Evolutionary conservation across 2,888 invertebrate species (phyloP), one percentile per base, ranked within the genome.

Genomic region (Diogma glabrata): DNA sequence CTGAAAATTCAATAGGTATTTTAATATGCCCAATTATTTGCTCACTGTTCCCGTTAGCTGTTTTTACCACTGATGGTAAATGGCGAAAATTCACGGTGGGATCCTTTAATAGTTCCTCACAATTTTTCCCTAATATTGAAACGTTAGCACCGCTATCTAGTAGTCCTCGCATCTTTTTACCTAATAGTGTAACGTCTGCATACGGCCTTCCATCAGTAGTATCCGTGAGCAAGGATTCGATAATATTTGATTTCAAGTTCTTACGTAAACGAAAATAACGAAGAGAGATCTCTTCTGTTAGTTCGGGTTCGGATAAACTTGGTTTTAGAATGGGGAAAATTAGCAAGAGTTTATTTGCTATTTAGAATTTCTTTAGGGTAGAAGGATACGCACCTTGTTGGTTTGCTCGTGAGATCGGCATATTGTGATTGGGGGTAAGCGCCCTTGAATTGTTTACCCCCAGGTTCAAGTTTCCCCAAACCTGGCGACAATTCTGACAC

Each of bases 61-160:
- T 40, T 19, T 17, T 40, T 3, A 40, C 2, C 1, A 12, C 9
- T 2, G 40, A 40, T 19, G 3, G 1, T 40, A 40, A 40, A 8
- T 17, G 40, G 4, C 9, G 40, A 40, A 40, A 40, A 10, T 19
- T 17, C 12, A 40, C 5, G 3, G 3, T 19, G 9, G 19, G 19
- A 1, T 5, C 12, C 10, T 40, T 40, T 4, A 40, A 12, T 12
- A 40, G 20, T 10, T 10, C 7, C 20, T 40, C 19, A 12, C 40
- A 12, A 4, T 20, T 20, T 20, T n/a, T 5, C 17, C 40, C 40
- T 9, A 40, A 19, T 9, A 40, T 10, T 1, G 40, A 40, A 3
- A 55, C 49, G 8, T 52, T 30, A 9, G 55, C 54, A 2, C 55
- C 54, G 2, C 54, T 52, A 20, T 57, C 53, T 3, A 53, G 30